Base-by-base conservation (phyloP, 2,888 invertebrate species). In the Polia nebulosa region DNA sequence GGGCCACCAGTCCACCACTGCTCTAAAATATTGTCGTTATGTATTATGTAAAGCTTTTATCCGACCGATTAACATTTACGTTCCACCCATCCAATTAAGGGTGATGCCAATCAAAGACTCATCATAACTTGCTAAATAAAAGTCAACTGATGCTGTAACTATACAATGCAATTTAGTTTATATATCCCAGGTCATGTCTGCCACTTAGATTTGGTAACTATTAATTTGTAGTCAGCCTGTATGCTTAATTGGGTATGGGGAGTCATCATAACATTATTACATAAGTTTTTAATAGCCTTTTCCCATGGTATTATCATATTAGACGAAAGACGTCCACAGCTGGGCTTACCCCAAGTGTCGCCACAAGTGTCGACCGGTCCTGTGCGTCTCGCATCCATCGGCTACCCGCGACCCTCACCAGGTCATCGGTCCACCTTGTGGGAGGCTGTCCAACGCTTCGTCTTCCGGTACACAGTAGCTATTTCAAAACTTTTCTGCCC, bases 201-300 rank as follows among this genome's bases (percentile, higher is more conserved):
- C 13, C 49, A 41, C 58, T 72, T 34, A 69, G 62, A 8, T 34
- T 51, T 17, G 32, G 13, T 15, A 72, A 51, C 51, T 29, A 65
- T 71, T 73, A 71, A 55, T 74, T 51, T 34, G 13, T 20, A 52
- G 15, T 73, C 49, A 70, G 73, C 29, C 41, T 64, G 22, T 44
- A 44, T 22, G 17, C n/a, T 36, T 71, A 55, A 63, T 55, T 63
- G 25, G n/a, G 1, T 13, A 4, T 22, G 15, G 17, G 27, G 9
- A 25, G 32, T 27, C 25, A 49, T 25, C 20, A 45, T 47, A 17
- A 6, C 25, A 47, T 47, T 25, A 11, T 22, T 11, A 41, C 22
- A 22, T 53, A 34, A 15, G 11, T 27, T 32, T 49, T 9, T 29
- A 44, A 25, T 15, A 45, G 20, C 25, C 11, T 61, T 32, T 22